phyloP scores from a whole-genome alignment of 2,888 invertebrate species.

The Synergus itoensis region DNA sequence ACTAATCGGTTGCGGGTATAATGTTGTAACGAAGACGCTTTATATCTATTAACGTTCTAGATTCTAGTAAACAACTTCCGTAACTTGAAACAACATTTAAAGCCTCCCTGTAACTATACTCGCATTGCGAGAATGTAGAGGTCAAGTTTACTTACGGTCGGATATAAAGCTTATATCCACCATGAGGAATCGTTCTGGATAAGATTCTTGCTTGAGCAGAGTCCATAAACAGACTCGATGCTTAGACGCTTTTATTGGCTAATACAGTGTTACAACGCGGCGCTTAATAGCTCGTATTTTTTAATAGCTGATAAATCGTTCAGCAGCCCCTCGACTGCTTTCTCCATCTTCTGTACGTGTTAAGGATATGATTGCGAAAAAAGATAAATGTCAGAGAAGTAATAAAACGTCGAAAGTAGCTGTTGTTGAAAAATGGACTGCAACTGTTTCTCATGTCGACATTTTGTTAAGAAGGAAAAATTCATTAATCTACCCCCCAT shows the following conservation, averaged over 20 bases:
- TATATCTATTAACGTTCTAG: not conserved
- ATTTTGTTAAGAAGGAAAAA: too few species aligned
- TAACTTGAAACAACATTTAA: constrained; percentile 19
- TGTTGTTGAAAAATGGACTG: not conserved
- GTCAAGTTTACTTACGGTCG: constrained; percentile 39
- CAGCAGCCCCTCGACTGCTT: not conserved
- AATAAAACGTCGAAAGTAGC: not conserved
- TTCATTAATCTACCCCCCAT: too few species aligned
- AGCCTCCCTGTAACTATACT: constrained; percentile 1
- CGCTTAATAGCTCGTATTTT: constrained; percentile 34
- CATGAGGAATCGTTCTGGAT: constrained; percentile 40
- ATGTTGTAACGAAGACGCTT: not conserved
- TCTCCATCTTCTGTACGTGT: not conserved
- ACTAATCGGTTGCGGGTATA: not conserved
- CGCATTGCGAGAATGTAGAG: constrained; percentile 27
- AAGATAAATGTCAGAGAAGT: constrained; percentile 21
- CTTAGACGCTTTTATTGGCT: constrained; percentile 39
- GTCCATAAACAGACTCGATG: constrained; percentile 37
- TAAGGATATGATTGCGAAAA: not conserved
- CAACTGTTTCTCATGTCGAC: too few species aligned
- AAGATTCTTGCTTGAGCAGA: constrained; percentile 4
- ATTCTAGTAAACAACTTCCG: not conserved
- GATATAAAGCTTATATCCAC: constrained; percentile 28
- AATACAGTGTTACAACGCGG: constrained; percentile 36
- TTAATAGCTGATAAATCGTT: constrained; percentile 36